These are phyloP conservation scores for Drosophila leonis DNA, from an alignment of 2,888 invertebrate species.

Conservation along the genomic window DNA sequence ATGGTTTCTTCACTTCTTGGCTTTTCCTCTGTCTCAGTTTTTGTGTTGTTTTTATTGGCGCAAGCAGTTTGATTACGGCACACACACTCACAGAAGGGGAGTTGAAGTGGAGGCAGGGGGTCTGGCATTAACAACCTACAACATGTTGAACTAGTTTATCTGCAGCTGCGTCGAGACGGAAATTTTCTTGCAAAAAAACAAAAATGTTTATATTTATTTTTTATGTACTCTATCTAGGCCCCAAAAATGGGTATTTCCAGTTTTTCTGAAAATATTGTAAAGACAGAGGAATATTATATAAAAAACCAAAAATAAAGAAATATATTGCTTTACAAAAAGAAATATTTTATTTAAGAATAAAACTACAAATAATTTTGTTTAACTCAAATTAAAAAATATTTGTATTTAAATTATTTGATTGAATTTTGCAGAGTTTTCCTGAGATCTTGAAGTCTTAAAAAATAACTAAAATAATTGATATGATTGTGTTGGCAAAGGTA, in stretches of 20 bases:
- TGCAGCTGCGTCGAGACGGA: slow-evolving; percentile 60
- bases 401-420: no score
- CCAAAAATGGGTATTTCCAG: slow-evolving; percentile 12
- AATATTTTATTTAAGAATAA: no score
- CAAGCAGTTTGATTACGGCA: slow-evolving; percentile 71
- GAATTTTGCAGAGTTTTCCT: no score
- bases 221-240: slow-evolving; percentile 22
- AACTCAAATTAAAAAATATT: no score
- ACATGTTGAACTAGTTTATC: slow-evolving; percentile 78
- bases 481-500: slow-evolving; percentile 7
- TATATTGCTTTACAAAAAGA: not conserved
- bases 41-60: slow-evolving; percentile 76
- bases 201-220: slow-evolving; percentile 17
- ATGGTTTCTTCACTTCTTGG: slow-evolving; percentile 68
- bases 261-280: slow-evolving; percentile 5
- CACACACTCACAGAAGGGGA: slow-evolving; percentile 11
- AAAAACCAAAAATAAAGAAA: not conserved
- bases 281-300: not conserved
- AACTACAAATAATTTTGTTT: not conserved
- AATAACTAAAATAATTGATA: not conserved
- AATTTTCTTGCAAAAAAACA: slow-evolving; percentile 37
- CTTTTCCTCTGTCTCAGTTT: slow-evolving; percentile 40
- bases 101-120: not conserved
- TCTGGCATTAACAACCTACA: slow-evolving; percentile 41
- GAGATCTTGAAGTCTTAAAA: no score